Conservation (phyloP, 1,140 invertebrate species). For the Araneus ventricosus region DNA sequence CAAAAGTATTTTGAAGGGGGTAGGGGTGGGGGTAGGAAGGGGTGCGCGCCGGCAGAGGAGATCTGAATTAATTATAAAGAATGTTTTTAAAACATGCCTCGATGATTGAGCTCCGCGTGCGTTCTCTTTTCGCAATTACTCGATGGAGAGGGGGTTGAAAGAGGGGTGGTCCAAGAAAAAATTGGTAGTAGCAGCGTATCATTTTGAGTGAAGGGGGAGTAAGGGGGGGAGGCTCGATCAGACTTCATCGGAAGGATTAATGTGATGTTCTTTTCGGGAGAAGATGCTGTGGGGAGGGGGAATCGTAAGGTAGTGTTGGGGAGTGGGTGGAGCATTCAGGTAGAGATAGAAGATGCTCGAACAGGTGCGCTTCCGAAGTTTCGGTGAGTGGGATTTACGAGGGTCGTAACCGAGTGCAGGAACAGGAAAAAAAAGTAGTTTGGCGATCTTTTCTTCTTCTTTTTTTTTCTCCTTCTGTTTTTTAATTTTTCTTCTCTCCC, state of each 20-base stretch:
- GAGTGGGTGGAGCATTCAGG: background rate
- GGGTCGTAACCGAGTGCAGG: background rate
- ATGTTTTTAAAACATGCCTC: constrained; percentile 59
- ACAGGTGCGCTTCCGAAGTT: constrained; percentile 18
- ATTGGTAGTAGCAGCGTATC: constrained; percentile 23
- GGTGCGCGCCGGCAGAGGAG: background rate
- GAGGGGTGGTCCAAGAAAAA: background rate
- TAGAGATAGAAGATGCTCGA: background rate
- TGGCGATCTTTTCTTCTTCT: background rate
- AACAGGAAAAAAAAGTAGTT: background rate
- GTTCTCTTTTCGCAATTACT: background rate
- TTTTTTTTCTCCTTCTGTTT: background rate
- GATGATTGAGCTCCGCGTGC: constrained; percentile 40
- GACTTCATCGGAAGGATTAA: constrained; percentile 42
- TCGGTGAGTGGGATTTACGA: constrained; percentile 15
- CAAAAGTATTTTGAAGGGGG: background rate
- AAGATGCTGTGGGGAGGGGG: background rate
- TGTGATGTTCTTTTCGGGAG: constrained; percentile 14
- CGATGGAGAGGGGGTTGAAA: constrained; percentile 15
- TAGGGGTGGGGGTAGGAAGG: background rate
- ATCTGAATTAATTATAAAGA: constrained; percentile 64
- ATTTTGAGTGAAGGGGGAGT: background rate
- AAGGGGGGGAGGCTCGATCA: background rate
- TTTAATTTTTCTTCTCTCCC: constrained; percentile 11
- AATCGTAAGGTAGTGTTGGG: background rate